Conservation (phyloP, 2,113 vertebrate genomes). For the Dasyornis broadbenti region DNA sequence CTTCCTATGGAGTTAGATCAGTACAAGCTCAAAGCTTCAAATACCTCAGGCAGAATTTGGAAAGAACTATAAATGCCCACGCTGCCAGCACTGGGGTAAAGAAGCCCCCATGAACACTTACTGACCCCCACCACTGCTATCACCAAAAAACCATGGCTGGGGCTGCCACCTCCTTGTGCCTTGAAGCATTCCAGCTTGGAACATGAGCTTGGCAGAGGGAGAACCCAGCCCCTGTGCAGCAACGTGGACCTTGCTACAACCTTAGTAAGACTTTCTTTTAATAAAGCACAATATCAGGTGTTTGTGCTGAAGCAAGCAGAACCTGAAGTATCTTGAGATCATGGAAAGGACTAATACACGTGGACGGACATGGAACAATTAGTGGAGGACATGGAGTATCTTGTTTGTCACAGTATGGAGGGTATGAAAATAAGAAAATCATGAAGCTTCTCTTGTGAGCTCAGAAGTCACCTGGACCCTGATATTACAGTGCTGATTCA, state of each 20-base stretch:
- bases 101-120: neutral
- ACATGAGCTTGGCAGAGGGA: neutral
- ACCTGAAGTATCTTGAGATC: neutral
- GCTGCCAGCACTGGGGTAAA: accelerated
- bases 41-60: neutral
- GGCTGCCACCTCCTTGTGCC: neutral
- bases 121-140: neutral
- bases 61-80: neutral
- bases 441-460: neutral
- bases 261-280: neutral
- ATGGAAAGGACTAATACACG: neutral
- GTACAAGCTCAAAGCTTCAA: neutral
- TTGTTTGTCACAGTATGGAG: neutral
- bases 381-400: neutral
- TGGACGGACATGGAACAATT: neutral
- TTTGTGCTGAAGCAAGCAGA: neutral
- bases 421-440: neutral
- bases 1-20: neutral
- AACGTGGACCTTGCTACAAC: neutral
- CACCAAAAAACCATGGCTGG: accelerated
- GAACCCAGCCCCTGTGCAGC: neutral
- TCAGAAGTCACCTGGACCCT: neutral
- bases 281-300: neutral
- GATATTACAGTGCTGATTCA: neutral
- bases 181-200: neutral